These are phyloP conservation scores for Leptinotarsa haldemani DNA, from an alignment of 2,888 invertebrate genomes.

Conservation along the genomic window DNA sequence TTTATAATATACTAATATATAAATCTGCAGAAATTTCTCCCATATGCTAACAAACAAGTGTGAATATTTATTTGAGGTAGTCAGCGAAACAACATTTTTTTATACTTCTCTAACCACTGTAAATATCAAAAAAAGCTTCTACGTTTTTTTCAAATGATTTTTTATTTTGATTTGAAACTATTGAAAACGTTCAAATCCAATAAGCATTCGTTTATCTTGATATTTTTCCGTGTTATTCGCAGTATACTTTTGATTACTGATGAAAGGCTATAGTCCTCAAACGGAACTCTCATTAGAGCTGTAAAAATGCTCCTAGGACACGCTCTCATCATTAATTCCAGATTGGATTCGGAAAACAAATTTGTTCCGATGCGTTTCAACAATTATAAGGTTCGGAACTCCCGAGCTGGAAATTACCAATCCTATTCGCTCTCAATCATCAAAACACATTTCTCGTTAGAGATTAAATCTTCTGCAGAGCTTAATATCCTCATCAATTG, in stretches of 20 bases:
- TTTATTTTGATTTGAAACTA: no score
- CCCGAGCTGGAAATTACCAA: constrained; percentile 39
- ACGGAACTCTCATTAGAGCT: constrained; percentile 24
- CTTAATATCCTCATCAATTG: constrained; percentile 43
- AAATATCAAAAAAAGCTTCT: no score
- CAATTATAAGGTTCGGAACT: constrained; percentile 39
- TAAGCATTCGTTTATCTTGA: not conserved
- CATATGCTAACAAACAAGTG: no score
- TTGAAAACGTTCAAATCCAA: no score
- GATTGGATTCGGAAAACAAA: constrained; percentile 29
- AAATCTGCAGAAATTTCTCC: no score
- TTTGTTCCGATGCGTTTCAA: constrained; percentile 29
- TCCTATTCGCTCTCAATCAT: constrained; percentile 46
- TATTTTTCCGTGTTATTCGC: not conserved
- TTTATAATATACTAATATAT: no score
- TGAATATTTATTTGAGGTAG: no score
- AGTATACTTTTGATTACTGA: constrained; percentile 8
- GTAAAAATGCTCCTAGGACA: constrained; percentile 24
- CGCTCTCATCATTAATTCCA: constrained; percentile 18
- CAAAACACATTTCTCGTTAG: constrained; percentile 33
- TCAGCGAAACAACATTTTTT: no score
- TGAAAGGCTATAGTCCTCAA: not conserved
- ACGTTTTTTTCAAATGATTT: no score
- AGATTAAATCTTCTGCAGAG: constrained; percentile 31
- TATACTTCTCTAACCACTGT: no score